Percentiles rank a stretch among this genome's conserved stretches.
Evolutionary conservation across 2,797 vertebrate genomes (phyloP).

Genomic region (Esox masquinongy): DNA sequence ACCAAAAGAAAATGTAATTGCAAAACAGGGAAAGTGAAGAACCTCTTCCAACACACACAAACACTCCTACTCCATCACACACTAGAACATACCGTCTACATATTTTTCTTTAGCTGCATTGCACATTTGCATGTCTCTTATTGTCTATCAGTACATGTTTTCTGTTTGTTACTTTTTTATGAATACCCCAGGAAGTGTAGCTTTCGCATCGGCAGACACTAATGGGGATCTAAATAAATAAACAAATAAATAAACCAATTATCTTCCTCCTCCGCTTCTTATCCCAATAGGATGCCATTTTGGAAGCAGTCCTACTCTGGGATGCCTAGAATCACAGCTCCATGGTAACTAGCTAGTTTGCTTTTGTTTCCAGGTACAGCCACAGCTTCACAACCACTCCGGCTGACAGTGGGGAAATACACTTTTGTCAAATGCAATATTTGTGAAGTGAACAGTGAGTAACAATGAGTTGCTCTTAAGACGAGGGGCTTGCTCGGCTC

Average conservation of each 20-base stretch:
- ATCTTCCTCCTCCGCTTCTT: not conserved
- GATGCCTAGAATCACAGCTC: slow-evolving; percentile 10
- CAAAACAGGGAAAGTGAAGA: no score
- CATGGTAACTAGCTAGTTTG: not conserved
- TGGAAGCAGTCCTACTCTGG: not conserved
- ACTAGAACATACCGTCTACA: no score
- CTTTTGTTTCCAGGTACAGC: slow-evolving; percentile 49
- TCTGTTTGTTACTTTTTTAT: no score
- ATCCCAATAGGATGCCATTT: not conserved
- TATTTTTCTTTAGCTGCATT: no score
- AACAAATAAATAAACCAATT: not conserved
- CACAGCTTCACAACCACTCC: not conserved
- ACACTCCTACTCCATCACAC: no score
- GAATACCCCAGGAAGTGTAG: no score
- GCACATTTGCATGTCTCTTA: no score
- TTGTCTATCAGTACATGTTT: no score
- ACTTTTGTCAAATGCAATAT: slow-evolving; percentile 49
- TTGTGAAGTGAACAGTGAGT: slow-evolving; percentile 38
- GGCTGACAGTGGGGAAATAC: not conserved
- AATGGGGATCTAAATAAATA: no score
- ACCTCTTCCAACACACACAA: no score
- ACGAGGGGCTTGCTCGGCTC: slow-evolving; percentile 50
- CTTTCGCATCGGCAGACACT: no score
- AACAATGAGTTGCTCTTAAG: slow-evolving; percentile 41
- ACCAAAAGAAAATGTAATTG: no score